Evolutionary conservation across 2,113 vertebrate species (phyloP).

Genomic region (Passer montanus): DNA sequence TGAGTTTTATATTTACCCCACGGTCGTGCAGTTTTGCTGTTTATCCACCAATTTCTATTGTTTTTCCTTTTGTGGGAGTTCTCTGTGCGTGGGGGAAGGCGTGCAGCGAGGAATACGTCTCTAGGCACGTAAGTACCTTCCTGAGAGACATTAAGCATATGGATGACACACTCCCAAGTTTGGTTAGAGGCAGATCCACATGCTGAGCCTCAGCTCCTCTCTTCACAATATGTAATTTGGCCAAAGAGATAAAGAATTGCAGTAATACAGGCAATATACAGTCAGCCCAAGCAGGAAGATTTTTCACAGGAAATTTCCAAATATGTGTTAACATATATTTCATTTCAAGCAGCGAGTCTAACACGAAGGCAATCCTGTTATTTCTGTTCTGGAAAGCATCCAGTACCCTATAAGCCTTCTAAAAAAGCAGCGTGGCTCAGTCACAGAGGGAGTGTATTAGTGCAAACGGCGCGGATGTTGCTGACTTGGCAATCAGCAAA

Average conservation of each 20-base stretch:
- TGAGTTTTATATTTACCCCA: constrained; percentile 66
- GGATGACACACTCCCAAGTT: constrained; percentile 46
- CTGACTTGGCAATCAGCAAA: constrained; percentile 41
- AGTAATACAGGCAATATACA: background rate
- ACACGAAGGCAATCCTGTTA: constrained; percentile 43
- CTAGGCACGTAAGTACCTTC: background rate
- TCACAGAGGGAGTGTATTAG: background rate
- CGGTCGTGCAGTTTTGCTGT: background rate
- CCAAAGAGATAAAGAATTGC: background rate
- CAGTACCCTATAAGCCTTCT: constrained; percentile 12
- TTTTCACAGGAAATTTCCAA: constrained; percentile 17
- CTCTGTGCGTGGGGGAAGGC: background rate
- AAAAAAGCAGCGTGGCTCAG: constrained; percentile 4
- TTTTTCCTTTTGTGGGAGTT: background rate
- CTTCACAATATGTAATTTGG: background rate
- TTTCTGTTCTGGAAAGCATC: constrained; percentile 58
- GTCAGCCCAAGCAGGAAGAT: background rate
- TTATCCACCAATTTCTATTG: background rate
- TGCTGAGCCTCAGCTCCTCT: background rate
- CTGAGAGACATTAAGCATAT: background rate
- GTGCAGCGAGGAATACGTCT: background rate
- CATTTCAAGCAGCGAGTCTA: background rate
- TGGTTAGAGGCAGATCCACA: constrained; percentile 21
- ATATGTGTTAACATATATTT: constrained; percentile 4
- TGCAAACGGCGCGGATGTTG: background rate